These are phyloP conservation scores for Semnornis frantzii DNA, from an alignment of 2,113 vertebrate genomes.

Conservation along the genomic window DNA sequence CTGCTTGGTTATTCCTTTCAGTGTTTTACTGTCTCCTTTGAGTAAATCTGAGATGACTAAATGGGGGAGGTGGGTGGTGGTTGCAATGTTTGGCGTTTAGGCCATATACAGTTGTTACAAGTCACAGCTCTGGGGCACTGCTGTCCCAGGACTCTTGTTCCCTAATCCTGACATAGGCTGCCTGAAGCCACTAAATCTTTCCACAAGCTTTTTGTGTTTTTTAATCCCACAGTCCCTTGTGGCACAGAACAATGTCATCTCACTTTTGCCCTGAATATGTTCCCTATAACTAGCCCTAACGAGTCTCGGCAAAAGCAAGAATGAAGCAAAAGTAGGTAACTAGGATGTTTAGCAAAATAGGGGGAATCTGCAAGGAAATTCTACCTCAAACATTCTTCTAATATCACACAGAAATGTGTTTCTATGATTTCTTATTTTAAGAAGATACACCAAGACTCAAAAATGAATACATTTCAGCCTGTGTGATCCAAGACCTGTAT, in stretches of 20 bases:
- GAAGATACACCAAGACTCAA: rapidly evolving
- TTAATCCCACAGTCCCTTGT: not conserved
- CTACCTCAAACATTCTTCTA: not conserved
- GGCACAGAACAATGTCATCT: constrained; percentile 57
- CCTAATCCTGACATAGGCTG: constrained; percentile 34
- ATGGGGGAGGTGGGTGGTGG: not conserved
- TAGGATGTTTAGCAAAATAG: not conserved
- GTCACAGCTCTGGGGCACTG: constrained; percentile 62
- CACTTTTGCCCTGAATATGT: not conserved
- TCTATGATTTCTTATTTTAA: not conserved
- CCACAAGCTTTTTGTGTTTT: not conserved
- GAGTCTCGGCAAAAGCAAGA: constrained; percentile 43
- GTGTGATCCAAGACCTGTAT: not conserved
- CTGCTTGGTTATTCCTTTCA: not conserved
- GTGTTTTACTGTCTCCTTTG: not conserved
- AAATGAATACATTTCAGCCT: not conserved
- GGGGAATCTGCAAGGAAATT: not conserved
- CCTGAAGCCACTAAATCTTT: constrained; percentile 50
- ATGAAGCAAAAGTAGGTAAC: constrained; percentile 4
- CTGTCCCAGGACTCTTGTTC: constrained; percentile 35
- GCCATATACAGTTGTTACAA: constrained; percentile 48
- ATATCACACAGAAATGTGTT: not conserved
- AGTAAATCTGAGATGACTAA: constrained; percentile 8
- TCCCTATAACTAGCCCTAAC: not conserved
- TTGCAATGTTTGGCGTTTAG: constrained; percentile 8